Evolutionary conservation across 2,113 vertebrate genomes (phyloP), one percentile per base, ranked within the genome.

Genomic region (Planiliza haematocheilus): DNA sequence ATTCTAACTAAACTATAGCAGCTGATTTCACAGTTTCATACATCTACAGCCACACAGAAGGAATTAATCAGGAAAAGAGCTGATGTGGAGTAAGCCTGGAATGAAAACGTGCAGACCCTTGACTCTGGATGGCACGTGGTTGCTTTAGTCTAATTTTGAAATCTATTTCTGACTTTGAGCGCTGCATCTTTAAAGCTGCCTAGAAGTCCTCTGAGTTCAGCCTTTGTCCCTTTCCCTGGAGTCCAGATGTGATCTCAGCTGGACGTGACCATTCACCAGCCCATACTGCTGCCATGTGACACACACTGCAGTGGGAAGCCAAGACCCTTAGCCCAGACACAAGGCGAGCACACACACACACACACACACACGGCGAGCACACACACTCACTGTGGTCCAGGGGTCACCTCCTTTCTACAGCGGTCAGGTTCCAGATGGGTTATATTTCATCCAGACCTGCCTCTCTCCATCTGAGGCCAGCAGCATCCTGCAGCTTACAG

Each of bases 371-470:
- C 21, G 9, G 57, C 67, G 70, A 50, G 9, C 42, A 62, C 52
- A 56, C 72, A 69, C 63, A 53, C 17, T 24, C 67, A 70, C 56
- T 43, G 36, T 80, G 81, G 74, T 88, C 79, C 55, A 81, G 42
- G 77, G 88, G 88, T 89, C 84, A 86, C 38, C 77, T 85, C 84
- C 67, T 77, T 71, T 77, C 75, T 81, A 9, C 46, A 81, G 83
- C 60, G 50, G 72, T 88, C 76, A 77, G 68, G 66, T 77, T 88
- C 87, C 92, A 92, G 87, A 88, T 89, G 83, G 92, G 67, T 88
- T 73, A 88, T 90, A 84, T 91, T 86, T 90, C 88, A 88, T 87
- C 63, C 70, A 70, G 79, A 71, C 85, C 59, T 71, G 65, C 67
- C 60, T 75, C 53, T 51, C 66, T 81, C 69, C 46, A 59, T 79